Evolutionary conservation across 2,888 invertebrate genomes (phyloP), one percentile per base, ranked within the genome.

Genomic region (Lymantria dispar): DNA sequence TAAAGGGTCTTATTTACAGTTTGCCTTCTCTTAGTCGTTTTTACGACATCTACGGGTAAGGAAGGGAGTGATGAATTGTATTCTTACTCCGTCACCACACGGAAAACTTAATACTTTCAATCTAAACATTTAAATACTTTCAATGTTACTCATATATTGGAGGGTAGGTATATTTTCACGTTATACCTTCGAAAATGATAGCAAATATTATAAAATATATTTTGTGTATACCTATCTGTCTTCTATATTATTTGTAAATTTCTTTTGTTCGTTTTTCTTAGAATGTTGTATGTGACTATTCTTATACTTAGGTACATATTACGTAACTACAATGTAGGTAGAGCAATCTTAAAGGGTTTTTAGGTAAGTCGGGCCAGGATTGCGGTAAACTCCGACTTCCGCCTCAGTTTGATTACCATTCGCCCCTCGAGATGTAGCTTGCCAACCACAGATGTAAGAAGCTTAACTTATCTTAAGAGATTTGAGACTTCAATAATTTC

Each of bases 401-500:
- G 79, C 68, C 70, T 73, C 72, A 62, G 61, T 83, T 80, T 86
- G 80, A 87, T 87, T 86, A 85, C 85, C 80, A 76, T 83, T 83
- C 76, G 78, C 78, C 82, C 83, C 78, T 78, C 72, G 75, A 76
- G 78, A 81, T 82, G 80, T 68, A 71, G 71, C 70, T 68, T 75
- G 72, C 63, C 60, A 64, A 68, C 61, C 64, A 60, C 72, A 64
- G 76, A 77, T 72, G 63, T 62, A 69, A 62, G 71, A 77, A 76
- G 70, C 61, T 65, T 58, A 59, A 64, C 53, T 65, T 61, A 59
- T 65, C 64, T 65, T 66, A 67, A 61, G 64, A 67, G 65, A 62
- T 62, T 64, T 54, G 14, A 52, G 49, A 52, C 54, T 55, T 46
- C 59, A 67, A 64, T 63, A 51, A 63, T 65, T 66, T 65, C 50